A percentile compares a stretch with the other conserved stretches of the same genome.
These are phyloP conservation scores for Enteromius paludinosus DNA, from an alignment of 2,797 vertebrate genomes.

Conservation along the genomic window DNA sequence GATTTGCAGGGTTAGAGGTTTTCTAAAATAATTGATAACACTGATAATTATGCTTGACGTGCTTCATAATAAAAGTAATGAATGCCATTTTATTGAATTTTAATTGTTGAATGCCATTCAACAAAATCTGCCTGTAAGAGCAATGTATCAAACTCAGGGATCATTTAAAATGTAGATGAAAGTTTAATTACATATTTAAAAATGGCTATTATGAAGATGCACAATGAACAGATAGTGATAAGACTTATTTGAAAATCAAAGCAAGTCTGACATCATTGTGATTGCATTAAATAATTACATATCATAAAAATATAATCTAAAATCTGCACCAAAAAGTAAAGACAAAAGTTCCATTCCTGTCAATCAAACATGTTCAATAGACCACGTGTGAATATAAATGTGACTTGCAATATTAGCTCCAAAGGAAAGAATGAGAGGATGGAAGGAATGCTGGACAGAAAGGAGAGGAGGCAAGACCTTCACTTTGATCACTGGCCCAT, in stretches of 20 bases:
- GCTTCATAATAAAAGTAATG: background rate
- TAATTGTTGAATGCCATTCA: background rate
- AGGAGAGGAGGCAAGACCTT: constrained; percentile 57
- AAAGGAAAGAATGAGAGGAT: constrained; percentile 43
- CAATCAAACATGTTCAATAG: background rate
- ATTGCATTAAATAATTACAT: background rate
- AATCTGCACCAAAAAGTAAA: background rate
- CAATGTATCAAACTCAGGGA: background rate
- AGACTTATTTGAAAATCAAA: background rate
- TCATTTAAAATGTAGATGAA: background rate
- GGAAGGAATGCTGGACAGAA: constrained; percentile 57
- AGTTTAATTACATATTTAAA: background rate
- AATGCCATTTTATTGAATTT: background rate
- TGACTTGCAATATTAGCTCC: constrained; percentile 23
- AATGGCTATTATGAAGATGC: background rate
- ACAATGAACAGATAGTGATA: background rate
- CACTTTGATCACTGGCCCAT: constrained; percentile 77
- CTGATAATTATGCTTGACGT: background rate
- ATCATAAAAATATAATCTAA: background rate
- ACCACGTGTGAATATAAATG: constrained; percentile 36
- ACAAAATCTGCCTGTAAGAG: background rate
- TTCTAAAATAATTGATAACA: background rate
- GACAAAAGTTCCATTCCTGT: background rate
- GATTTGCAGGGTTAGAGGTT: background rate
- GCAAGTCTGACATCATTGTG: background rate